Conservation (phyloP, 2,888 invertebrate genomes). For the Venusia cambrica region DNA sequence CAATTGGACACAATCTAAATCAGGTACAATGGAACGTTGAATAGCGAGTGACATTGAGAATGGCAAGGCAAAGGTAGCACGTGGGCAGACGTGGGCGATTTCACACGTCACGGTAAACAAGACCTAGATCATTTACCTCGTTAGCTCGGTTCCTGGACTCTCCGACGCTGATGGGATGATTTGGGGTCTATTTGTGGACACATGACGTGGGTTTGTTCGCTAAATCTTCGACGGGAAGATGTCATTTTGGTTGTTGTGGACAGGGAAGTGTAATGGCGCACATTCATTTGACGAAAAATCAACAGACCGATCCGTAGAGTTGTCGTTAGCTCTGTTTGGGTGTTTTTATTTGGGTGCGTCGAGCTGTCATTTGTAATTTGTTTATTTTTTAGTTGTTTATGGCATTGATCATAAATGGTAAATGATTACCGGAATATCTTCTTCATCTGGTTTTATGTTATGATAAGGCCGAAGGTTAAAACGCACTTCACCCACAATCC, state of each 20-base stretch:
- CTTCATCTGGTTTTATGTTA: too few species aligned
- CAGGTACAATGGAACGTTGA: constrained; percentile 18
- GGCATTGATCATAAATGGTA: too few species aligned
- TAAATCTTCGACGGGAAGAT: constrained; percentile 25
- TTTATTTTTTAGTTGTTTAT: too few species aligned
- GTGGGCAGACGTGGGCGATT: constrained; percentile 15
- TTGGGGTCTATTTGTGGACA: constrained; percentile 40
- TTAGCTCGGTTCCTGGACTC: constrained; percentile 45
- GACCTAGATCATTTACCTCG: constrained; percentile 42
- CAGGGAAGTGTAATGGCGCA: too few species aligned
- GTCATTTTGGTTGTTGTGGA: constrained; percentile 19
- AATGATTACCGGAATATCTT: too few species aligned
- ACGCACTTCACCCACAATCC: too few species aligned
- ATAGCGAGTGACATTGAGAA: constrained; percentile 21
- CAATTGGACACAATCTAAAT: constrained; percentile 12
- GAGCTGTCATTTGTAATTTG: too few species aligned
- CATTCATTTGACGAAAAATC: too few species aligned
- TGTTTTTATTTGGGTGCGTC: too few species aligned
- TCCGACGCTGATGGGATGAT: constrained; percentile 40
- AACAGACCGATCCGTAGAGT: too few species aligned
- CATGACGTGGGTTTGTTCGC: constrained; percentile 28
- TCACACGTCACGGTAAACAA: constrained; percentile 36
- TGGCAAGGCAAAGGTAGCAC: constrained; percentile 19
- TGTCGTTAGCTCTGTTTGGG: too few species aligned
- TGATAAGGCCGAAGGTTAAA: too few species aligned